Conservation (phyloP, 2,797 vertebrate genomes). For the Arnoldichthys spilopterus region DNA sequence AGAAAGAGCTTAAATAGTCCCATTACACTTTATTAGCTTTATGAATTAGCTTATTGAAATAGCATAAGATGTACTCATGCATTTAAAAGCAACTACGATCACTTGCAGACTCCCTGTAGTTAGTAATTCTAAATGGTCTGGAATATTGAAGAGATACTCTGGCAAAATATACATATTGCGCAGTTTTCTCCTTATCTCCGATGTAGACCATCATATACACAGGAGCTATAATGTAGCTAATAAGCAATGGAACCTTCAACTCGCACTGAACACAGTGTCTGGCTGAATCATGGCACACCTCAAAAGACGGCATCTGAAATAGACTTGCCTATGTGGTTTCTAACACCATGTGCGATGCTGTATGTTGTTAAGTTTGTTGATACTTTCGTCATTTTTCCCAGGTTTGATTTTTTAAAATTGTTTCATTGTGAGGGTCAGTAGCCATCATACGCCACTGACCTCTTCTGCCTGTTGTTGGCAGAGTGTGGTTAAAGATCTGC, state of each 20-base stretch:
- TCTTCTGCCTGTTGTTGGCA: too few species aligned
- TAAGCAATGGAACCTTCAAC: too few species aligned
- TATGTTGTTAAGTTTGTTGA: neutral
- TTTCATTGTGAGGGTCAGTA: neutral
- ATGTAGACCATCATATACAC: neutral
- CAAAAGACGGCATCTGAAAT: too few species aligned
- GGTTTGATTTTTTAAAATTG: neutral
- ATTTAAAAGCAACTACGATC: neutral
- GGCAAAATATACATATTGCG: too few species aligned
- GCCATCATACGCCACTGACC: neutral
- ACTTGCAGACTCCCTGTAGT: neutral
- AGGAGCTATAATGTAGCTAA: too few species aligned
- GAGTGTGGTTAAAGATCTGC: neutral
- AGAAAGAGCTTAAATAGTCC: neutral
- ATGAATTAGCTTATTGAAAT: neutral
- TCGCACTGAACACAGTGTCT: too few species aligned
- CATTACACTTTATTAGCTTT: neutral
- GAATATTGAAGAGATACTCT: neutral
- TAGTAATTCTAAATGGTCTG: neutral
- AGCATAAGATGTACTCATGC: neutral
- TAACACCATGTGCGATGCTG: too few species aligned
- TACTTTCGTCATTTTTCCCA: neutral
- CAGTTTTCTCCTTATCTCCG: neutral
- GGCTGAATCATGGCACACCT: too few species aligned
- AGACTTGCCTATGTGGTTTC: too few species aligned